phyloP scores from a whole-genome alignment of 2,113 vertebrate genomes.

The Leptodactylus fuscus region DNA sequence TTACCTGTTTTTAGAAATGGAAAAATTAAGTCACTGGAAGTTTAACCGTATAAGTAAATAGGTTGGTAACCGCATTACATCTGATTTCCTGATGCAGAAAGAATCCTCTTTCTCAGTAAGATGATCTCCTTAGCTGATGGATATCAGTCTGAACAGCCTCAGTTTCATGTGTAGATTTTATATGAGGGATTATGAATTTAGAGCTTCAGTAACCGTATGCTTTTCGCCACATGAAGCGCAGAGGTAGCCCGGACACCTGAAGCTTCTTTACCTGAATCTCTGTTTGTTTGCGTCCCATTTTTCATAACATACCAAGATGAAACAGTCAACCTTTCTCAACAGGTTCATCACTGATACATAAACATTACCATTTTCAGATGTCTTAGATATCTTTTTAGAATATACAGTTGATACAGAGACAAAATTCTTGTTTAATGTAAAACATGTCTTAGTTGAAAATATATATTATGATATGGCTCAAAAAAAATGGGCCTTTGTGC shows the following conservation, averaged over 20 bases:
- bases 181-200: constrained; percentile 30
- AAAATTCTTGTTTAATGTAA: no score
- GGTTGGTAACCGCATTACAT: no score
- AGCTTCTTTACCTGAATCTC: not conserved
- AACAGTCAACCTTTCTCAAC: not conserved
- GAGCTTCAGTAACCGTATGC: not conserved
- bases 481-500: no score
- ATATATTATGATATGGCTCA: not conserved
- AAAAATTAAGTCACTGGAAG: no score
- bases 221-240: not conserved
- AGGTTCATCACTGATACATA: not conserved
- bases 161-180: constrained; percentile 34
- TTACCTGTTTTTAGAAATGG: no score
- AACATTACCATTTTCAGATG: not conserved
- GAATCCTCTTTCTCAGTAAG: not conserved
- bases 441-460: not conserved
- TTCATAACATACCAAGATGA: not conserved
- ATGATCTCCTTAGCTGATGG: not conserved
- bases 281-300: not conserved
- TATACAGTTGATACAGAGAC: not conserved
- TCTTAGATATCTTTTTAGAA: not conserved
- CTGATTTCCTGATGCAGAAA: not conserved
- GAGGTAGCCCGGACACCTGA: not conserved
- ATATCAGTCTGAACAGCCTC: constrained; percentile 22
- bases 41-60: no score